Evolutionary conservation across 2,113 vertebrate genomes (phyloP).

Genomic region (Neotoma lepida): DNA sequence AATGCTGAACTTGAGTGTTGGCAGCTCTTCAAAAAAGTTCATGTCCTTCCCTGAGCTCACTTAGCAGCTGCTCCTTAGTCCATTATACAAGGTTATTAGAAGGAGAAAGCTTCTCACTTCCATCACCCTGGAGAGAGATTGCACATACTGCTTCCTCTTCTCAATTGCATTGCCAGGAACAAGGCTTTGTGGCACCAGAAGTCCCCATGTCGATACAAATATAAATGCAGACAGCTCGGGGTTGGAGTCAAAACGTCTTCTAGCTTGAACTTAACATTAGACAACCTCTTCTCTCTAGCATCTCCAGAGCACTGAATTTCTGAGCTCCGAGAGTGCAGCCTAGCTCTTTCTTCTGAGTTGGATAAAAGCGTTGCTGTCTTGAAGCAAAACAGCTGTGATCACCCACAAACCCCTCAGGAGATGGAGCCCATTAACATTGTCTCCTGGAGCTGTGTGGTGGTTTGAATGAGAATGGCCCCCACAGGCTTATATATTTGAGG

Average conservation of each 20-base stretch:
- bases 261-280: slow-evolving; percentile 89
- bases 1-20: slow-evolving; percentile 92
- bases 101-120: slow-evolving; percentile 84
- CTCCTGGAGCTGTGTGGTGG: background rate
- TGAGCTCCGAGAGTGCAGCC: slow-evolving; percentile 61
- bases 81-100: slow-evolving; percentile 95
- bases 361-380: background rate
- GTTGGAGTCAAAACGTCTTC: slow-evolving; percentile 90
- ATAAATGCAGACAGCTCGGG: slow-evolving; percentile 88
- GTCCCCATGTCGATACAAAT: slow-evolving; percentile 96
- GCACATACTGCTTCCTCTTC: slow-evolving; percentile 87
- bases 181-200: slow-evolving; percentile 93
- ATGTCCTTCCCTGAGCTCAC: slow-evolving; percentile 88
- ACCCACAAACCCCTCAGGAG: background rate
- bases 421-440: too few relatives aligned
- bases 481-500: background rate
- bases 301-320: slow-evolving; percentile 90
- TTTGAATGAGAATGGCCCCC: background rate
- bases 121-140: slow-evolving; percentile 85
- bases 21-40: slow-evolving; percentile 91
- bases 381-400: background rate
- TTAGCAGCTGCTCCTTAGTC: slow-evolving; percentile 93
- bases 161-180: slow-evolving; percentile 84
- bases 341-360: background rate
- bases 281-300: slow-evolving; percentile 87